Evolutionary conservation across 2,888 invertebrate species (phyloP), one percentile per base, ranked within the genome.

Genomic region (Malachius bipustulatus): DNA sequence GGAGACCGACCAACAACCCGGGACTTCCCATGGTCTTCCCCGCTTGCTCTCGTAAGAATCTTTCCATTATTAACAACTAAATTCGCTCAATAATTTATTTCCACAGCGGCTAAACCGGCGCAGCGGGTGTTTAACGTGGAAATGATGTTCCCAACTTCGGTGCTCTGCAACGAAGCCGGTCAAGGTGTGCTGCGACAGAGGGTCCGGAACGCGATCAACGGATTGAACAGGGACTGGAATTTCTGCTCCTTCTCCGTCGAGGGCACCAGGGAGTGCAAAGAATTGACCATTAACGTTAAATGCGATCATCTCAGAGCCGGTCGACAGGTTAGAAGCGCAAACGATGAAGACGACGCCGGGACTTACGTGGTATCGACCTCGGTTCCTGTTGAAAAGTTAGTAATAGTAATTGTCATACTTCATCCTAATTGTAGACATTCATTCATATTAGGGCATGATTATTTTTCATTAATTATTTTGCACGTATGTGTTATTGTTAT

Each of bases 121-220:
- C 93, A 93, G 57, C 75, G 93, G 38, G 89, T 94, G 0, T 91
- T 94, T 68, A 85, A 83, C 57, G 79, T 96, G 41, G 79, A 81
- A 40, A 87, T 96, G 82, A 71, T 89, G 48, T 94, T 94, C 82
- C 91, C 93, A 42, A 89, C 89, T 38, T 88, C 90, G n/a, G 90
- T 93, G 2, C 76, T 93, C 4, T 96, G 94, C 57, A 94, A 93
- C 53, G 87, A 89, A 60, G 93, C 93, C 14, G 93, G 93, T 1
- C 90, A 91, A 64, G 85, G 83, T 34, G 93, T 93, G 0, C 69
- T 93, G 3, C 73, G 85, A 30, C 89, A 91, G 54, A 84, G 85
- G 63, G 88, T 94, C 1, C 75, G 83, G 46, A 79, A 78, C 49
- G 88, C 91, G 4, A 82, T 96, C 35, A 87, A 90, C 52, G 78